phyloP scores from a whole-genome alignment of 35 echinoderm and acorn worm genomes.

The Acanthaster planci region DNA sequence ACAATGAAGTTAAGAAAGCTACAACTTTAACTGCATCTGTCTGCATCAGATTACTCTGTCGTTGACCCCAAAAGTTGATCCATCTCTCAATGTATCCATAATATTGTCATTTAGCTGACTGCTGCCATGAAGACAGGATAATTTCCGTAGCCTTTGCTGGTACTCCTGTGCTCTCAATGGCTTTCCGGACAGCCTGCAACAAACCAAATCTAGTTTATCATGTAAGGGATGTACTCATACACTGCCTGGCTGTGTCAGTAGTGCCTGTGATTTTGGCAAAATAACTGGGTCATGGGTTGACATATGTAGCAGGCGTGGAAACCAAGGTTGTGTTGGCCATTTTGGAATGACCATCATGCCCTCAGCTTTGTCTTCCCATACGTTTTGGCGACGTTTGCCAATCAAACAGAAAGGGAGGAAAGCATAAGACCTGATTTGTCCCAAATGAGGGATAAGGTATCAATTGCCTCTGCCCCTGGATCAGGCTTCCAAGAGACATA shows the following conservation, averaged over 20 bases:
- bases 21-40: constrained; percentile 26
- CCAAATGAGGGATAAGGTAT: constrained; percentile 76
- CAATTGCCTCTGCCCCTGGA: constrained; percentile 61
- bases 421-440: constrained; percentile 53
- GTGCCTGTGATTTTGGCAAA: no score
- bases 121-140: constrained; percentile 75
- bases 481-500: constrained; percentile 85
- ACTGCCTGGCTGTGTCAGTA: no score
- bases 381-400: constrained; percentile 59
- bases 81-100: constrained; percentile 50
- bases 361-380: constrained; percentile 44
- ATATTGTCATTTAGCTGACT: constrained; percentile 58
- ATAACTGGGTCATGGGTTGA: no score
- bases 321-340: constrained; percentile 93
- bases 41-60: constrained; percentile 46
- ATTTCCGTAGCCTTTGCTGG: constrained; percentile 44
- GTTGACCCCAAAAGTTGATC: constrained; percentile 53
- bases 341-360: constrained; percentile 67
- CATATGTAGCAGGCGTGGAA: constrained; percentile 50
- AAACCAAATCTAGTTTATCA: constrained; percentile 49
- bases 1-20: constrained; percentile 32
- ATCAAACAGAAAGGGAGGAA: constrained; percentile 66
- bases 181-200: constrained; percentile 73
- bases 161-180: constrained; percentile 44
- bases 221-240: no score